A percentile compares a stretch with the other conserved stretches of the same genome.
phyloP scores from a whole-genome alignment of 1,140 invertebrate species.

The Potamilus streckersoni region DNA sequence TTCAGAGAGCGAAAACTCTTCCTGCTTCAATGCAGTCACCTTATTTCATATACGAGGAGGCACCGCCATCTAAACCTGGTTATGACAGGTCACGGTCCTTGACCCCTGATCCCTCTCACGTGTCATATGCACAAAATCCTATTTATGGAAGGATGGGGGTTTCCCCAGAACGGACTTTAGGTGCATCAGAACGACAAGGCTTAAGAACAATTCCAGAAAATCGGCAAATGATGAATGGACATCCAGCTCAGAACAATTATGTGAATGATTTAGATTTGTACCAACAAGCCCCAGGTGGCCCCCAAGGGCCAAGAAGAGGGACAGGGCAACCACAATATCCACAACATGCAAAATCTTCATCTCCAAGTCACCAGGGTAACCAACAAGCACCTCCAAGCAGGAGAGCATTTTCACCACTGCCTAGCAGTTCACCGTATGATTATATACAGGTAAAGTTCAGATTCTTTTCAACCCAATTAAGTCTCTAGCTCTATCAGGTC shows the following conservation, averaged over 20 bases:
- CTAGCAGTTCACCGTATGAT: slow-evolving; percentile 33
- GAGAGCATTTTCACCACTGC: slow-evolving; percentile 40
- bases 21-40: slow-evolving; percentile 39
- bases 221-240: slow-evolving; percentile 47
- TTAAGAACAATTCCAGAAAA: slow-evolving; percentile 61
- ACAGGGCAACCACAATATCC: neutral
- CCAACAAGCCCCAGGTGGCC: slow-evolving; percentile 22
- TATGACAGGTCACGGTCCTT: slow-evolving; percentile 55
- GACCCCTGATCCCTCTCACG: slow-evolving; percentile 44
- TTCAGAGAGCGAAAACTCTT: slow-evolving; percentile 48
- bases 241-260: slow-evolving; percentile 16
- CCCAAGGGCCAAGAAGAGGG: slow-evolving; percentile 23
- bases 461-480: neutral
- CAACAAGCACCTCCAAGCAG: neutral
- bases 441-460: slow-evolving; percentile 24
- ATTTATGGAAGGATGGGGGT: slow-evolving; percentile 32
- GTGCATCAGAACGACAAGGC: slow-evolving; percentile 49
- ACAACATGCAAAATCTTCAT: too few relatives aligned
- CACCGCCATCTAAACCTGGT: slow-evolving; percentile 29
- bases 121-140: slow-evolving; percentile 33
- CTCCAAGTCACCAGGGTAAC: too few relatives aligned
- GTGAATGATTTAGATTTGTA: slow-evolving; percentile 18
- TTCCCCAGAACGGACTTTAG: slow-evolving; percentile 23
- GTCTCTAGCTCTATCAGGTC: neutral
- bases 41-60: slow-evolving; percentile 31